Percentiles rank a stretch among this genome's conserved stretches.
Evolutionary conservation across 2,797 vertebrate genomes (phyloP).

Genomic region (Dromococcyx pavoninus): DNA sequence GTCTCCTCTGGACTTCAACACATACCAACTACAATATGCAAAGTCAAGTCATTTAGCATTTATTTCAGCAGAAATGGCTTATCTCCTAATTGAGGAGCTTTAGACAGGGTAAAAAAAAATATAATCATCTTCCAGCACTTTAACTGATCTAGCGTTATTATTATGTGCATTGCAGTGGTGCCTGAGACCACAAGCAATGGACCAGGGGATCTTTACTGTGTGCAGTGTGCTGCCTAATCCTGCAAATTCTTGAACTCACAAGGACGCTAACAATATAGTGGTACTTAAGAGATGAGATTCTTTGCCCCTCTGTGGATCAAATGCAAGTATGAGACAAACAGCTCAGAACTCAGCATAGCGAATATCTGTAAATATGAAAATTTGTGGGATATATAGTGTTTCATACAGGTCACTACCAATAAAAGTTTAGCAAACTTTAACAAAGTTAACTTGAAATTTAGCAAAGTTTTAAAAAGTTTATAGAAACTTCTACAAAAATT

Average conservation of each 20-base stretch:
- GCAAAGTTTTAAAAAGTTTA: background rate
- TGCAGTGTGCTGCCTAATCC: background rate
- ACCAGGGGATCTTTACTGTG: background rate
- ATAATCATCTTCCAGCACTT: constrained; percentile 12
- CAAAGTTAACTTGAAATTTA: background rate
- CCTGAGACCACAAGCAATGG: background rate
- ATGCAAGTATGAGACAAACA: background rate
- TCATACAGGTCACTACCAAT: background rate
- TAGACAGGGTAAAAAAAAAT: background rate
- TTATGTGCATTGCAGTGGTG: background rate
- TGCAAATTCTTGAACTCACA: background rate
- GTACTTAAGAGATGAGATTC: background rate
- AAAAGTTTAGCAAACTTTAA: background rate
- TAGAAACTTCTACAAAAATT: background rate
- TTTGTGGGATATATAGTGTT: background rate
- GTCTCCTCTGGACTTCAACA: constrained; percentile 56
- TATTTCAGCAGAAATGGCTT: constrained; percentile 54
- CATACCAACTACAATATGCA: background rate
- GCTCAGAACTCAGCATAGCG: background rate
- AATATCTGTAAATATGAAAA: background rate
- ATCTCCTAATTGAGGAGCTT: constrained; percentile 47
- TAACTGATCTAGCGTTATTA: background rate
- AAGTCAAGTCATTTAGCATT: constrained; percentile 64
- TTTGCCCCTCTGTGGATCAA: background rate
- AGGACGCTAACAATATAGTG: background rate